Percentiles rank a stretch among this genome's conserved stretches.
phyloP scores from a whole-genome alignment of 2,888 invertebrate species.

The Brachynemurus nebulosus region DNA sequence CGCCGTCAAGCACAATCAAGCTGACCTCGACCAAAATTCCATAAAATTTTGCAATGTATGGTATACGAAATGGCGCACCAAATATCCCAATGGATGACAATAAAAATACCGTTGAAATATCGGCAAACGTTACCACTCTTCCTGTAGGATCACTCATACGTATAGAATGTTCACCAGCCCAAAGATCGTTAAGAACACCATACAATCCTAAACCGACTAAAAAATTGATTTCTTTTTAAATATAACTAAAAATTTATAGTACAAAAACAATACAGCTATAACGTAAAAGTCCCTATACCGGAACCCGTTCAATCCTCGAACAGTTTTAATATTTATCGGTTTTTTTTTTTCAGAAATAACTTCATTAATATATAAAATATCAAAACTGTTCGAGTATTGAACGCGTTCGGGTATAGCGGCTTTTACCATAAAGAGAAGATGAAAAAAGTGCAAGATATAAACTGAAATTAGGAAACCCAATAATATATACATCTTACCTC shows the following conservation, averaged over 20 bases:
- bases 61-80: slow-evolving; percentile 2
- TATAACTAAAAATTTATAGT: too few relatives aligned
- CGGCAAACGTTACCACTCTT: background rate
- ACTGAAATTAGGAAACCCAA: background rate
- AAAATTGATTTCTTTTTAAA: too few relatives aligned
- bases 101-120: background rate
- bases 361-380: too few relatives aligned
- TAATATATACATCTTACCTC: background rate
- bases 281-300: too few relatives aligned
- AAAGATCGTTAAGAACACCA: background rate
- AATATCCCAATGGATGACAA: slow-evolving; percentile 1
- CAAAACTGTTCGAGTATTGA: too few relatives aligned
- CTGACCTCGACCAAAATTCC: slow-evolving; percentile 1
- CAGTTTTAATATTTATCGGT: too few relatives aligned
- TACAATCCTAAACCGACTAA: background rate
- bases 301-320: too few relatives aligned
- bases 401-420: too few relatives aligned
- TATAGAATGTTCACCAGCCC: slow-evolving; percentile 1
- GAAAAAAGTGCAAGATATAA: background rate
- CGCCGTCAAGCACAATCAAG: too few relatives aligned
- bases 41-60: background rate
- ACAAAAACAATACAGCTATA: too few relatives aligned
- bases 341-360: too few relatives aligned
- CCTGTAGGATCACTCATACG: background rate
- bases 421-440: too few relatives aligned